These are phyloP conservation scores for Hyppa rectilinea DNA, from an alignment of 2,888 invertebrate species.

Conservation along the genomic window DNA sequence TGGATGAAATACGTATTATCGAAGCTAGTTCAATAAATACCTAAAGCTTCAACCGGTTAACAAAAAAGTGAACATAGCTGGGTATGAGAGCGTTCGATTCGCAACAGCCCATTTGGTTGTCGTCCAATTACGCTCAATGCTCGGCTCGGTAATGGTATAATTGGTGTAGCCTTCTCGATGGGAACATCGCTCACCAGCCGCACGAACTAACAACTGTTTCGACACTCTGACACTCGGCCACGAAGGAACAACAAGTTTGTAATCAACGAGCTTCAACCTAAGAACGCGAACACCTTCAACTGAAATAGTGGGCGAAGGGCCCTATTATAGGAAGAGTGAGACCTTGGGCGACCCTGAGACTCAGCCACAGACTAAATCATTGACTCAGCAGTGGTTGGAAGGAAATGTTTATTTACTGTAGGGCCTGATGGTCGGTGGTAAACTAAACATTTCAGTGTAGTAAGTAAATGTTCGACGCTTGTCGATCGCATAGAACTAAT, in stretches of 20 bases:
- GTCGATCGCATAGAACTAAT: not conserved
- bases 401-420: too few relatives aligned
- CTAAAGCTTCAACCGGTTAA: conserved; percentile 32
- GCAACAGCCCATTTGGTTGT: conserved; percentile 62
- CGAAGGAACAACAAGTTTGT: not conserved
- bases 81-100: conserved; percentile 52
- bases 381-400: not conserved
- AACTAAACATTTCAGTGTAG: not conserved
- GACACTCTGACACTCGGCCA: conserved; percentile 41
- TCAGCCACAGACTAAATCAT: too few relatives aligned
- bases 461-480: not conserved
- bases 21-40: too few relatives aligned
- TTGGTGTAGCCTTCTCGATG: conserved; percentile 61
- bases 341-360: too few relatives aligned
- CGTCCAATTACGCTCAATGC: conserved; percentile 61
- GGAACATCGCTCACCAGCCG: conserved; percentile 36
- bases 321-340: not conserved
- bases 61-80: conserved; percentile 39
- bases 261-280: conserved; percentile 18
- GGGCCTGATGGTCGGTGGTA: too few relatives aligned
- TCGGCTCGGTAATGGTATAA: conserved; percentile 58
- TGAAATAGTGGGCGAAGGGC: not conserved
- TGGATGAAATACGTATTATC: too few relatives aligned
- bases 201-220: conserved; percentile 46
- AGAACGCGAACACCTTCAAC: not conserved